Evolutionary conservation across 2,888 invertebrate genomes (phyloP).

Genomic region (Brenthis ino): DNA sequence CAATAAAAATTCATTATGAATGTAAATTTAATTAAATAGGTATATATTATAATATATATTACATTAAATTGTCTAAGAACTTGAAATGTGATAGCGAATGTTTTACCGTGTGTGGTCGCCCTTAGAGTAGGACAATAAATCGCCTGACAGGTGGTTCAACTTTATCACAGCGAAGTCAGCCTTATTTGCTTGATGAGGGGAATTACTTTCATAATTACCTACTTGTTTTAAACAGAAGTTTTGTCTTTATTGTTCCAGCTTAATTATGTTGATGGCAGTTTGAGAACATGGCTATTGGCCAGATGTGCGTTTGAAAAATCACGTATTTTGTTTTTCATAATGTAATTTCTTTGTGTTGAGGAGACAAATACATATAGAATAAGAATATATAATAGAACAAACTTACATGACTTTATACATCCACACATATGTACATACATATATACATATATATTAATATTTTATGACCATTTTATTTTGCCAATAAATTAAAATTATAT

Average conservation of each 20-base stretch:
- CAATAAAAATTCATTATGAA: too few relatives aligned
- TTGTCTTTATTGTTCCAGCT: conserved; percentile 12
- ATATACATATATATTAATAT: too few relatives aligned
- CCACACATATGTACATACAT: too few relatives aligned
- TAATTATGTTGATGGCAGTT: conserved; percentile 12
- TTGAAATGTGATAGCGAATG: not conserved
- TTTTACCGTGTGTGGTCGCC: conserved; percentile 5
- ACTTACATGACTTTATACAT: too few relatives aligned
- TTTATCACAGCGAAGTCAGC: conserved; percentile 48
- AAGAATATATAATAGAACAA: too few relatives aligned
- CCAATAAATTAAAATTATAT: too few relatives aligned
- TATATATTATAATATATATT: not conserved
- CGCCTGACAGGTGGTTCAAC: conserved; percentile 52
- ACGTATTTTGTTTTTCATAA: not conserved
- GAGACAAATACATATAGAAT: too few relatives aligned
- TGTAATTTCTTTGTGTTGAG: too few relatives aligned
- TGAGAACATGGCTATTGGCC: conserved; percentile 11
- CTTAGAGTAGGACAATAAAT: conserved; percentile 50
- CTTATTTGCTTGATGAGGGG: conserved; percentile 41
- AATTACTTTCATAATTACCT: conserved; percentile 39
- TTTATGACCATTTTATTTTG: too few relatives aligned
- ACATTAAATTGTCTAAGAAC: not conserved
- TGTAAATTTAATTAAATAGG: too few relatives aligned
- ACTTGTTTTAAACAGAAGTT: conserved; percentile 20
- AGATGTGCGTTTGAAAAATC: conserved; percentile 8